Percentiles rank a stretch among this genome's conserved stretches.
Conservation (phyloP, 2,888 invertebrate genomes). For the Eupithecia dodoneata region DNA sequence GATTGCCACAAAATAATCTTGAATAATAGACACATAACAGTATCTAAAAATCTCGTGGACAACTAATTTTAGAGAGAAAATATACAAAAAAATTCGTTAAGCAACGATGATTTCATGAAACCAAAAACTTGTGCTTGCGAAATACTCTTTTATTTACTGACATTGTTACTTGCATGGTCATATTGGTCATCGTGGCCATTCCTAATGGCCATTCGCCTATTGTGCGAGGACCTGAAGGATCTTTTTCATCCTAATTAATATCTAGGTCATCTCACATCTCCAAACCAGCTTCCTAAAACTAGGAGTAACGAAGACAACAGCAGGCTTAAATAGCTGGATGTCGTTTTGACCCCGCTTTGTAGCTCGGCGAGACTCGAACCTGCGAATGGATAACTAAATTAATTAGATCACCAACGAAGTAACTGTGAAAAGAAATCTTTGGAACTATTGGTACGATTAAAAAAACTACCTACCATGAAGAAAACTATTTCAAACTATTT, state of each 20-base stretch:
- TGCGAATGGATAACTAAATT: constrained; percentile 47
- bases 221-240: constrained; percentile 48
- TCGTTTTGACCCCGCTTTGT: constrained; percentile 76
- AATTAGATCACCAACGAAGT: not conserved
- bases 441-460: too few relatives aligned
- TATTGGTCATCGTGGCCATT: not conserved
- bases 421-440: not conserved
- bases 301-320: constrained; percentile 64
- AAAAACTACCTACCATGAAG: too few relatives aligned
- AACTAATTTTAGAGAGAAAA: not conserved
- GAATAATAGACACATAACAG: not conserved
- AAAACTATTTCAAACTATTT: too few relatives aligned
- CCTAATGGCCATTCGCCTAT: not conserved
- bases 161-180: not conserved
- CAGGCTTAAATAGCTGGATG: constrained; percentile 68
- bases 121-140: not conserved
- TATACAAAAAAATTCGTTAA: not conserved
- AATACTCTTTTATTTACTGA: not conserved
- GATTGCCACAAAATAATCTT: not conserved
- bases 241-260: constrained; percentile 55
- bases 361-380: constrained; percentile 78
- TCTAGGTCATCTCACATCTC: constrained; percentile 73
- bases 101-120: not conserved
- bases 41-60: not conserved
- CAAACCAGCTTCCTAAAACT: constrained; percentile 58